These are phyloP conservation scores for Epizoanthus scotinus DNA, from an alignment of 92 coral and sea anemone genomes.

Conservation along the genomic window DNA sequence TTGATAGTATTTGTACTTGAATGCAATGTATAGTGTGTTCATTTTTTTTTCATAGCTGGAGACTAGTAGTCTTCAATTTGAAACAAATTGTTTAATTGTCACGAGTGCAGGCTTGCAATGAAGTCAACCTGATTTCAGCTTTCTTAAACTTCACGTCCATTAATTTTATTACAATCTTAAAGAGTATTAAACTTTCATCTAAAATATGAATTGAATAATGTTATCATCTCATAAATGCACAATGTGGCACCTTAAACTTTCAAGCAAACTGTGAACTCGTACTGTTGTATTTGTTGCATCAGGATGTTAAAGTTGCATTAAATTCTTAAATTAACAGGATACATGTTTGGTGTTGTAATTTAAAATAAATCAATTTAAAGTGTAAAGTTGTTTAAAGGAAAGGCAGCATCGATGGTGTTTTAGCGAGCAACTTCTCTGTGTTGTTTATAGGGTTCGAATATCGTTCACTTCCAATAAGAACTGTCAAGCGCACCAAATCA, in stretches of 20 bases:
- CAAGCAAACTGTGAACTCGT: too few species aligned
- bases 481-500: conserved; percentile 85
- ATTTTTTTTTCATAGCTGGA: too few species aligned
- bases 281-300: not conserved
- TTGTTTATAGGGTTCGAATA: conserved; percentile 64
- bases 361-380: not conserved
- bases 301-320: not conserved
- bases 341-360: too few species aligned
- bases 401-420: not conserved
- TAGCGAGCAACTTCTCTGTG: not conserved
- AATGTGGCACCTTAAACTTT: too few species aligned
- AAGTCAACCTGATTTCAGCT: too few species aligned
- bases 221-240: not conserved
- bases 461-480: conserved; percentile 80
- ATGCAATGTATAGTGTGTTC: too few species aligned
- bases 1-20: too few species aligned
- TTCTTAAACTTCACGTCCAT: too few species aligned
- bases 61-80: too few species aligned
- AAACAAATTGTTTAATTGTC: too few species aligned
- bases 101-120: too few species aligned
- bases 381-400: not conserved
- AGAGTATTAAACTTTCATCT: not conserved
- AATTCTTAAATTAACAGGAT: not conserved
- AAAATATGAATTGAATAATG: not conserved
- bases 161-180: too few species aligned